A percentile compares a stretch with the other conserved stretches of the same genome.
Evolutionary conservation across 2,888 invertebrate species (phyloP).

Genomic region (Platycnemis pennipes): DNA sequence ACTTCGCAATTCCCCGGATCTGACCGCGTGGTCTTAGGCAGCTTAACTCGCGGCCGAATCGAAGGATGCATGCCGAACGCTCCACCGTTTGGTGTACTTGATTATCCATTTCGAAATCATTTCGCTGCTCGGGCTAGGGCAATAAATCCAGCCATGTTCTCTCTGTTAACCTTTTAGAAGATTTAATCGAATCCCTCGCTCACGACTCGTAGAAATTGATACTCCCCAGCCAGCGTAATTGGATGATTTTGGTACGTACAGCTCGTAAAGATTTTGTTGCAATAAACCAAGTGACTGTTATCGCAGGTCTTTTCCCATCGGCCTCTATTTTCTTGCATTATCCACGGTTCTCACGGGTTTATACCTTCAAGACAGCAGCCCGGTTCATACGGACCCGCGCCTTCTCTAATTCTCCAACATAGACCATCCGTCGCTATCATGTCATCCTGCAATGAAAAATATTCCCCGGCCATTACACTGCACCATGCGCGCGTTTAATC

Average conservation of each 20-base stretch:
- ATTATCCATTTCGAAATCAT: conserved; percentile 6
- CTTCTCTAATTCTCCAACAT: background rate
- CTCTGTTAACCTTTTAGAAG: background rate
- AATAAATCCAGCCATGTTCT: background rate
- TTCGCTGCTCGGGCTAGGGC: background rate
- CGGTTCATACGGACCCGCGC: background rate
- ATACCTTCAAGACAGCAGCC: background rate
- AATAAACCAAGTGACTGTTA: background rate
- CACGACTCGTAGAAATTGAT: conserved; percentile 6
- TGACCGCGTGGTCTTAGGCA: background rate
- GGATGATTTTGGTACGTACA: conserved; percentile 1
- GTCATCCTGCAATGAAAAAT: background rate
- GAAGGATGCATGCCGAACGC: background rate
- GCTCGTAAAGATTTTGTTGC: conserved; percentile 19
- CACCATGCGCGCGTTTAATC: background rate
- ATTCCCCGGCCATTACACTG: background rate
- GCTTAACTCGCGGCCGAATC: background rate
- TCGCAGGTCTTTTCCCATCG: background rate
- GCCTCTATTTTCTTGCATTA: background rate
- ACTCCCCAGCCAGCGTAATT: conserved; percentile 3
- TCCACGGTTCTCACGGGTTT: background rate
- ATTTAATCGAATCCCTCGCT: conserved; percentile 21
- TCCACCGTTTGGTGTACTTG: background rate
- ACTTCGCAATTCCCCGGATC: background rate
- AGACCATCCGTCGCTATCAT: background rate